Evolutionary conservation across 2,888 invertebrate genomes (phyloP).

Genomic region (Lasioglossum leucozonium): DNA sequence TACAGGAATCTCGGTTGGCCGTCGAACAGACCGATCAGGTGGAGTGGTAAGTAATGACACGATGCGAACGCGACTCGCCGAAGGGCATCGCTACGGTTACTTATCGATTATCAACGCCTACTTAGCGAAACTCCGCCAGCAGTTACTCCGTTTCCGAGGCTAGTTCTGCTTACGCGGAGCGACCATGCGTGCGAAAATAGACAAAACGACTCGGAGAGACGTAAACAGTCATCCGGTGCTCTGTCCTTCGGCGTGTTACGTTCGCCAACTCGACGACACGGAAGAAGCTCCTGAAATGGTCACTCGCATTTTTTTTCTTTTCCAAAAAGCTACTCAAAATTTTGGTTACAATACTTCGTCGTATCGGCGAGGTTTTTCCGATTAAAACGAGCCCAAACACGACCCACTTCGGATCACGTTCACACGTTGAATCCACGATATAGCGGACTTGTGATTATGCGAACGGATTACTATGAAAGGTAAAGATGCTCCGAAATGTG

Average conservation of each 20-base stretch:
- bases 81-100: constrained; percentile 16
- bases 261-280: neutral
- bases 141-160: constrained; percentile 3
- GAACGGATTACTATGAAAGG: neutral
- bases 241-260: neutral
- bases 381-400: neutral
- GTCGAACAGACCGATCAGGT: neutral
- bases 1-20: constrained; percentile 46
- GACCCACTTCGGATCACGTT: neutral
- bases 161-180: constrained; percentile 6
- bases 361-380: neutral
- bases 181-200: neutral
- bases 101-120: constrained; percentile 60
- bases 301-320: neutral
- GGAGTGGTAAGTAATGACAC: constrained; percentile 38
- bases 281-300: neutral
- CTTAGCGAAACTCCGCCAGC: constrained; percentile 29
- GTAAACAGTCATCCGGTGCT: no score
- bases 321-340: no score
- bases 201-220: neutral
- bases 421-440: neutral
- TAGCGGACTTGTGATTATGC: neutral
- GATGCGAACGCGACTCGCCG: constrained; percentile 4
- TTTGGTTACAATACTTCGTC: neutral
- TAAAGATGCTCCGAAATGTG: neutral